Evolutionary conservation across 1,140 invertebrate genomes (phyloP).

Genomic region (Chrysoperla carnea): DNA sequence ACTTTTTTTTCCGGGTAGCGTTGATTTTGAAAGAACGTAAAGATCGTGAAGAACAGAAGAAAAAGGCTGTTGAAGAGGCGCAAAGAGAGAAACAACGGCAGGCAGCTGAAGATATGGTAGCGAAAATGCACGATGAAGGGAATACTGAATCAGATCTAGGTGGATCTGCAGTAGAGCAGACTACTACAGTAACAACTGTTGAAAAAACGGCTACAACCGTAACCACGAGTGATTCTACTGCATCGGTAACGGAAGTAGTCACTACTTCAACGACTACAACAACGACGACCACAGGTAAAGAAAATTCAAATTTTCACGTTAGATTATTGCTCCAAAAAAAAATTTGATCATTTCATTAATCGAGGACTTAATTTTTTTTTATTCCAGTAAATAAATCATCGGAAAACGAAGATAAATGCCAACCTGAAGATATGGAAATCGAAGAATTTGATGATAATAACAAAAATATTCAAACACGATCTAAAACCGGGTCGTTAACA

Average conservation of each 20-base stretch:
- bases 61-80: constrained; percentile 28
- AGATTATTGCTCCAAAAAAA: too few relatives aligned
- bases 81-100: constrained; percentile 29
- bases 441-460: constrained; percentile 28
- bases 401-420: too few relatives aligned
- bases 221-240: constrained; percentile 6
- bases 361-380: too few relatives aligned
- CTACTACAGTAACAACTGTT: constrained; percentile 2
- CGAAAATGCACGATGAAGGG: constrained; percentile 27
- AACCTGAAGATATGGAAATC: constrained; percentile 21
- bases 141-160: constrained; percentile 1
- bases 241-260: constrained; percentile 8
- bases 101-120: constrained; percentile 33
- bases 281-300: constrained; percentile 4
- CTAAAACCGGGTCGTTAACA: constrained; percentile 54
- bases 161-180: neutral
- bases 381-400: too few relatives aligned
- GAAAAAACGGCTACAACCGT: constrained; percentile 12
- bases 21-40: constrained; percentile 32
- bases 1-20: constrained; percentile 23
- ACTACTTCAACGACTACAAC: constrained; percentile 8
- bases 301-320: too few relatives aligned
- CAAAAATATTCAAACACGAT: constrained; percentile 36
- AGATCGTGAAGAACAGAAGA: constrained; percentile 29
- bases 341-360: too few relatives aligned